These are phyloP conservation scores for Nemopilema nomurai DNA, from an alignment of 30 jellyfish, hydroid and myxozoan species.

Conservation along the genomic window DNA sequence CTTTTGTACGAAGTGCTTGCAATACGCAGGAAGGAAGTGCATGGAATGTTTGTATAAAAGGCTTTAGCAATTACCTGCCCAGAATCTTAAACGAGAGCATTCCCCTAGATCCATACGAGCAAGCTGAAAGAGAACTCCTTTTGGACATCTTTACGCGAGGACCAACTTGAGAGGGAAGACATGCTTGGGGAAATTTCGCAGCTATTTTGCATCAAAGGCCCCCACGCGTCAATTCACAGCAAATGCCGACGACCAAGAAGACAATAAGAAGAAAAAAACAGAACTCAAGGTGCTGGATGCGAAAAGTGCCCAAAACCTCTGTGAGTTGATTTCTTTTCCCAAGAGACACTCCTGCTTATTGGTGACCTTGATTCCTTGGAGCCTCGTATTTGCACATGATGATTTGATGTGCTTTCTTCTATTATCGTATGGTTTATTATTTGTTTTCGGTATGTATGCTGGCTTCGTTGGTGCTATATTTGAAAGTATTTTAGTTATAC, in stretches of 20 bases:
- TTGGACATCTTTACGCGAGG: slow-evolving; percentile 93
- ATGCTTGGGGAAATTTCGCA: slow-evolving; percentile 72
- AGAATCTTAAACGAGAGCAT: not conserved
- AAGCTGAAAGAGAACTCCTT: slow-evolving; percentile 79
- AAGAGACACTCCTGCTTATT: too few species aligned
- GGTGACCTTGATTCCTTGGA: too few species aligned
- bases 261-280: slow-evolving; percentile 78
- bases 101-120: slow-evolving; percentile 75
- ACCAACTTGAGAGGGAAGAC: slow-evolving; percentile 76
- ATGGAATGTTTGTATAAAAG: too few species aligned
- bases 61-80: too few species aligned
- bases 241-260: slow-evolving; percentile 26
- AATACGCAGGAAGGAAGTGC: too few species aligned
- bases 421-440: too few species aligned
- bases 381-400: too few species aligned
- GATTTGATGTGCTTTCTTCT: too few species aligned
- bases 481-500: too few species aligned
- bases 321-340: slow-evolving; percentile 61
- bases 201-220: slow-evolving; percentile 86
- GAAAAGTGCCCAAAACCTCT: slow-evolving; percentile 90
- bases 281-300: slow-evolving; percentile 96
- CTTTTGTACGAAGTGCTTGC: too few species aligned
- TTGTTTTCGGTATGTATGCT: too few species aligned
- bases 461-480: too few species aligned
- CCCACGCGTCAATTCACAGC: slow-evolving; percentile 58